A percentile compares a stretch with the other conserved stretches of the same genome.
Conservation (phyloP, 2,797 vertebrate species). For the Urocyon cinereoargenteus region DNA sequence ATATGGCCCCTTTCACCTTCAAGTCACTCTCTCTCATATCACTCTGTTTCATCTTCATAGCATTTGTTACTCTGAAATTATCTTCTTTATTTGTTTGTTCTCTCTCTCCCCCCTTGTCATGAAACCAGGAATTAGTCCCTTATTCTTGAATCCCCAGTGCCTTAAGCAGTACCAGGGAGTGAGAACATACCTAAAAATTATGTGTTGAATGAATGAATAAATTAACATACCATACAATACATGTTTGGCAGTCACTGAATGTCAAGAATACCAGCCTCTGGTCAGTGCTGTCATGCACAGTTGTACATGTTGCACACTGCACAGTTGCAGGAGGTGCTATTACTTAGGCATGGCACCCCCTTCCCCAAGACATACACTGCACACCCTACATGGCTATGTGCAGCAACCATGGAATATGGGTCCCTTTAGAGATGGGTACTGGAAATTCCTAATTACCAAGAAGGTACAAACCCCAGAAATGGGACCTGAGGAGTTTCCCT, state of each 20-base stretch:
- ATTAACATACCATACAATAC: neutral
- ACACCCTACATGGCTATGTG: neutral
- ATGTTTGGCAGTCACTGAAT: neutral
- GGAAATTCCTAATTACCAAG: neutral
- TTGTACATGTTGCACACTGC: neutral
- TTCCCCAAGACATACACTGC: neutral
- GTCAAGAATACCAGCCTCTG: neutral
- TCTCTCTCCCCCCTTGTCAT: neutral
- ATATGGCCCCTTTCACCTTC: neutral
- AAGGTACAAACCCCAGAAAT: neutral
- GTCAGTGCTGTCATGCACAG: neutral
- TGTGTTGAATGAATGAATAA: neutral
- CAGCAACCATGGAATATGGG: neutral
- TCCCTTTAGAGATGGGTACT: neutral
- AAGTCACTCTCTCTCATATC: neutral
- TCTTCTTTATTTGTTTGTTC: neutral
- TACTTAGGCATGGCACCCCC: accelerated
- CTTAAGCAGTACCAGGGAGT: neutral
- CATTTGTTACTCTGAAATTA: neutral
- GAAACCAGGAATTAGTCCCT: neutral
- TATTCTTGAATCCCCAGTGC: neutral
- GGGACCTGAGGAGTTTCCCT: neutral
- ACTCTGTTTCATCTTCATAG: neutral
- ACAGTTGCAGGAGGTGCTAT: neutral
- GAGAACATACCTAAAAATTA: neutral